Evolutionary conservation across 2,113 vertebrate genomes (phyloP), one percentile per base, ranked within the genome.

Genomic region (Alces alces): DNA sequence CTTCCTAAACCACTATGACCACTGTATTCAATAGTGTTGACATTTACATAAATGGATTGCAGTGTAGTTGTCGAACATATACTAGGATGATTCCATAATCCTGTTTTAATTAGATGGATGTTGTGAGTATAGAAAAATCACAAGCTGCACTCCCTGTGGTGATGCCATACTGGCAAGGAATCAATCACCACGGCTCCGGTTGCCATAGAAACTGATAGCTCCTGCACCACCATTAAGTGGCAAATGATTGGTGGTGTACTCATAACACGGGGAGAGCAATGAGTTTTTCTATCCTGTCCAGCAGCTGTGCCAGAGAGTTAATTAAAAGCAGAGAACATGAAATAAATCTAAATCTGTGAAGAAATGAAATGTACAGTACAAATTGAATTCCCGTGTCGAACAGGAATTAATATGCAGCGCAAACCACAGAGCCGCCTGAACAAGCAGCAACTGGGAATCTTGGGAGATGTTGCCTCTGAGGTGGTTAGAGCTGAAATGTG

Each of bases 51-150:
- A 99, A 99, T 98, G 99, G 98, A 99, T 99, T 98, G 98, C 98
- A 92, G 98, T 98, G 98, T 98, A 99, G 99, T 99, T 99, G 99
- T 99, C 98, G 99, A 99, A 99, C 99, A 99, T 99, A 99, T 98
- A 99, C 98, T 98, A 85, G 98, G 98, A 99, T 99, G 99, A 99
- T 99, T 99, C 98, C 98, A 98, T 99, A 99, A 99, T 99, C 99
- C 99, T 98, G 98, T 99, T 99, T 99, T 99, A 99, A 99, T 99
- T 99, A 99, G 99, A 99, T 99, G 99, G 99, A 99, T 99, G 99
- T 99, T 99, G 99, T 98, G 97, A 98, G 98, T 99, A 99, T 98
- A 99, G 98, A 99, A 99, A 99, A 99, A 99, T 99, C 99, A 99
- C 98, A 99, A 99, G 98, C 99, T 98, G 98, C 61, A 60, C 99